Conservation (phyloP, 2,797 vertebrate genomes). For the Eurystomus glaucurus region DNA sequence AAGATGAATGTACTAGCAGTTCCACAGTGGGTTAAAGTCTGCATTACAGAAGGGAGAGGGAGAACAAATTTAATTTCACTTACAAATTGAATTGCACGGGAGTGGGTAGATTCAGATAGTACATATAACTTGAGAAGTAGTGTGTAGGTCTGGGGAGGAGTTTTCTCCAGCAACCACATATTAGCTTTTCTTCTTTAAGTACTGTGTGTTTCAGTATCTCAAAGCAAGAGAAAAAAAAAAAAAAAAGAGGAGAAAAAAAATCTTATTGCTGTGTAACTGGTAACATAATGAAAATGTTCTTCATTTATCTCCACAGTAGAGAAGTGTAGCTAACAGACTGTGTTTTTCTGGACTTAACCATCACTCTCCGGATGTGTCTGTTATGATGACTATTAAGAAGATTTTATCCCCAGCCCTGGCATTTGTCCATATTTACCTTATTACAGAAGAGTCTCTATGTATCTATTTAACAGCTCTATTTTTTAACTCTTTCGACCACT, state of each 20-base stretch:
- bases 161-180: neutral
- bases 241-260: fast-evolving
- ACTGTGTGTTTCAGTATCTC: neutral
- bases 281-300: neutral
- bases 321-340: neutral
- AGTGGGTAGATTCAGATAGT: neutral
- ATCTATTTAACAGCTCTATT: neutral
- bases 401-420: neutral
- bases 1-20: neutral
- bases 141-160: neutral
- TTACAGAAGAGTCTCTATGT: neutral
- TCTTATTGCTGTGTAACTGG: neutral
- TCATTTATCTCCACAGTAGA: neutral
- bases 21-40: neutral
- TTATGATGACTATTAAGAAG: neutral
- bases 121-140: neutral
- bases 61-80: neutral
- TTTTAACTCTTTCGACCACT: neutral
- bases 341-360: neutral
- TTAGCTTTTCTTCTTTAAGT: neutral
- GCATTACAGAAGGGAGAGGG: fast-evolving
- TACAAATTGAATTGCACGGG: neutral
- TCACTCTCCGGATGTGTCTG: neutral
- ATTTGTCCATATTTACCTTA: neutral
- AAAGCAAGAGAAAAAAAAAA: neutral